Percentiles rank a stretch among this genome's conserved stretches.
Conservation (phyloP, 2,113 vertebrate species). For the Laticauda laticaudata region DNA sequence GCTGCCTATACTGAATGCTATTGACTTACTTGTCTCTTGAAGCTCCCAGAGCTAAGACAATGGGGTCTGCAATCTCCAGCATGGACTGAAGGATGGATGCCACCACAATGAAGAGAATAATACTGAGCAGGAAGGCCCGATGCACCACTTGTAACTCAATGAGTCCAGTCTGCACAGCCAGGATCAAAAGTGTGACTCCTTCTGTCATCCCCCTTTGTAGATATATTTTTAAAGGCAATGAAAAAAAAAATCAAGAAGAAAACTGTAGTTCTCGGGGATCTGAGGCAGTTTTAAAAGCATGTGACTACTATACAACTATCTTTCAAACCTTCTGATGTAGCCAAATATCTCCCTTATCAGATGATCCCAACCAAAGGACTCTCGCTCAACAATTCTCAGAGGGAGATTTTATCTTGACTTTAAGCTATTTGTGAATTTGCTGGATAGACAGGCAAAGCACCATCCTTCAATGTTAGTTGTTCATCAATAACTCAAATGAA, state of each 20-base stretch:
- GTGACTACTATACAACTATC: neutral
- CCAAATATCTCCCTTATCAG: neutral
- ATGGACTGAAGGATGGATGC: constrained; percentile 98
- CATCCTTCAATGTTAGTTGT: neutral
- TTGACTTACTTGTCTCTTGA: constrained; percentile 92
- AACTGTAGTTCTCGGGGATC: neutral
- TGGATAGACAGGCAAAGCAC: neutral
- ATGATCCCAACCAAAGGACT: neutral
- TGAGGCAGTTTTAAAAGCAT: neutral
- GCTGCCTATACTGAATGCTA: constrained; percentile 29
- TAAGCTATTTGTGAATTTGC: neutral
- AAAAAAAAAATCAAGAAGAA: constrained; percentile 29
- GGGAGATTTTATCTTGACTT: neutral
- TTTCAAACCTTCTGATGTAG: neutral
- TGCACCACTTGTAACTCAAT: constrained; percentile 98
- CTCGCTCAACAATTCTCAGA: neutral
- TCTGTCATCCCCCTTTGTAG: constrained; percentile 93
- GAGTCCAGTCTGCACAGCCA: constrained; percentile 95
- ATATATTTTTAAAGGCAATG: neutral
- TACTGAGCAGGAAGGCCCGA: constrained; percentile 95
- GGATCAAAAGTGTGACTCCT: constrained; percentile 90
- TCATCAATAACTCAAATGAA: neutral
- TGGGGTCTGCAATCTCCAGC: constrained; percentile 98
- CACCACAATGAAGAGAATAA: constrained; percentile 98
- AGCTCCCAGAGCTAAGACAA: constrained; percentile 93